Conservation (phyloP, 2,888 invertebrate species). For the Clusia tigrina region DNA sequence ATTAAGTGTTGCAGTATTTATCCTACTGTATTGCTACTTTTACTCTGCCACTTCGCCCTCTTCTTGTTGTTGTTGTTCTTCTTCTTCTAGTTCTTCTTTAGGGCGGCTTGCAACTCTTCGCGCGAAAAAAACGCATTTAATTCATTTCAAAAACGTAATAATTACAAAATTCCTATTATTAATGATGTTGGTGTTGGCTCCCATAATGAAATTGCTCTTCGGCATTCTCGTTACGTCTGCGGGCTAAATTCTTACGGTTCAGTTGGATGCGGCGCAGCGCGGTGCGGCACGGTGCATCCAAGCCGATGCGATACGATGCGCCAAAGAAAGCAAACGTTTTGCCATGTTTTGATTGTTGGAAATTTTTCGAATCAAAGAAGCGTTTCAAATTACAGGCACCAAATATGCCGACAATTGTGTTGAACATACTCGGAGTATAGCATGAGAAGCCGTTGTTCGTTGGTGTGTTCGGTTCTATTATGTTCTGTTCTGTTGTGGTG, state of each 20-base stretch:
- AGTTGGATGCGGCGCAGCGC: not conserved
- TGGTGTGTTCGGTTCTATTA: not conserved
- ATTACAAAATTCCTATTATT: conserved; percentile 26
- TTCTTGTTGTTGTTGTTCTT: not conserved
- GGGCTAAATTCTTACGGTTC: not conserved
- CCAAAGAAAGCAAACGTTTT: conserved; percentile 20
- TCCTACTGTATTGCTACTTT: not conserved
- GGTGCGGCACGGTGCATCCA: not conserved
- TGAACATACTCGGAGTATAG: no score
- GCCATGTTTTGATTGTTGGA: conserved; percentile 35
- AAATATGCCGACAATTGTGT: conserved; percentile 50
- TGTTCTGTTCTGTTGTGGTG: no score
- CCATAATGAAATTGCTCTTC: not conserved
- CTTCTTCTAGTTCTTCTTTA: not conserved
- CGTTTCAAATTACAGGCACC: conserved; percentile 61
- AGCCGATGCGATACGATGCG: not conserved
- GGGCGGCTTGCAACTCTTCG: not conserved
- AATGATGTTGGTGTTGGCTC: not conserved
- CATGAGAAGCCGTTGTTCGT: not conserved
- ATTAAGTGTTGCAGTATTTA: not conserved
- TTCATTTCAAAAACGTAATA: conserved; percentile 23
- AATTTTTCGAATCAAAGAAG: conserved; percentile 52
- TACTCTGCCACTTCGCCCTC: not conserved
- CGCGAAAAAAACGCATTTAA: conserved; percentile 20
- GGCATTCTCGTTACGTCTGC: not conserved